Conservation (phyloP, 2,888 invertebrate genomes). For the Epinotia brunnichana region DNA sequence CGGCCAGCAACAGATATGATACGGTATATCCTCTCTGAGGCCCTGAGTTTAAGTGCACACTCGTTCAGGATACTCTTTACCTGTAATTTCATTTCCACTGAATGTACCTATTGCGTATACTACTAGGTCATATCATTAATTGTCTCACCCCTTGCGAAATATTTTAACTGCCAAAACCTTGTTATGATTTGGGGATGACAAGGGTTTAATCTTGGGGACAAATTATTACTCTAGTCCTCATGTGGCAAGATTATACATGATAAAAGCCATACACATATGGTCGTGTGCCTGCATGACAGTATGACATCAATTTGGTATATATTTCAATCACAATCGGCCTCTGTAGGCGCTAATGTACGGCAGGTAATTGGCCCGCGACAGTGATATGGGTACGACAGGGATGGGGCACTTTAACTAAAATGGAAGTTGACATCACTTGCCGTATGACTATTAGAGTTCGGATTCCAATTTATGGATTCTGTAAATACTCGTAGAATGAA, state of each 20-base stretch:
- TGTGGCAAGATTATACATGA: not conserved
- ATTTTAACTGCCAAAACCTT: no score
- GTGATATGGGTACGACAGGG: slow-evolving; percentile 16
- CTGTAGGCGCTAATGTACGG: slow-evolving; percentile 14
- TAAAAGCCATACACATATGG: slow-evolving; percentile 1
- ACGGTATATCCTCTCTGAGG: no score
- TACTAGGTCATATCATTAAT: no score
- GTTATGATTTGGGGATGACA: no score
- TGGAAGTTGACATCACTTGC: slow-evolving; percentile 1
- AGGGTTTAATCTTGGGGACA: not conserved
- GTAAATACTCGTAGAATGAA: no score
- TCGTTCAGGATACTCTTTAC: no score
- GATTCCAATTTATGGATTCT: not conserved
- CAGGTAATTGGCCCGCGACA: slow-evolving; percentile 25
- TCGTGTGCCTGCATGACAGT: not conserved
- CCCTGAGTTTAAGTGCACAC: no score
- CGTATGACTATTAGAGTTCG: not conserved
- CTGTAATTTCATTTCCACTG: no score
- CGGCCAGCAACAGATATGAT: no score
- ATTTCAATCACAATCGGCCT: slow-evolving; percentile 19
- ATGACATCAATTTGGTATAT: slow-evolving; percentile 23
- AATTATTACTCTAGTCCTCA: not conserved
- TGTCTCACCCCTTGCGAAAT: no score
- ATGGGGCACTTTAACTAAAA: slow-evolving; percentile 7
- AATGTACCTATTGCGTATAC: no score